A percentile compares a stretch with the other conserved stretches of the same genome.
Conservation (phyloP, 2,113 vertebrate genomes). For the Aplodontia rufa region DNA sequence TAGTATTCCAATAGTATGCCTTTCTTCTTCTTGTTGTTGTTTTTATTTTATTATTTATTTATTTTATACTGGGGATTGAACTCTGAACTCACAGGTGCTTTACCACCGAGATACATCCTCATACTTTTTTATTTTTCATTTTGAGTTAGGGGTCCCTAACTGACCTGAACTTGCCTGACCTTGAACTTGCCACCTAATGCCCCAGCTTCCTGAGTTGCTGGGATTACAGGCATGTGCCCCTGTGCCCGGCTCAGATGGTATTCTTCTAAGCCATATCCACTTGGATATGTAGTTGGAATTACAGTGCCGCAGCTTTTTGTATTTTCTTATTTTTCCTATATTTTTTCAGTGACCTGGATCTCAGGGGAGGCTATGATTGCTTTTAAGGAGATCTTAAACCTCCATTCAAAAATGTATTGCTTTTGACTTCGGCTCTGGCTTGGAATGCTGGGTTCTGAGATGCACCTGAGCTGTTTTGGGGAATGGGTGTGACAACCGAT, state of each 20-base stretch:
- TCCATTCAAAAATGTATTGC: constrained; percentile 24
- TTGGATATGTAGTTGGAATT: neutral
- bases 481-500: neutral
- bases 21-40: too few relatives aligned
- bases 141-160: too few relatives aligned
- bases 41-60: too few relatives aligned
- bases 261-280: neutral
- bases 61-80: too few relatives aligned
- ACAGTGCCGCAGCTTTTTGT: neutral
- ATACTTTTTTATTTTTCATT: too few relatives aligned
- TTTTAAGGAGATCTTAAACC: constrained; percentile 41
- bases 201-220: too few relatives aligned
- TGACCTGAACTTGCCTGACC: too few relatives aligned
- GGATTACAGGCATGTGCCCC: too few relatives aligned
- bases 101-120: too few relatives aligned
- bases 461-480: constrained; percentile 1
- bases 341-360: neutral
- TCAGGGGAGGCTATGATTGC: neutral
- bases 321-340: neutral
- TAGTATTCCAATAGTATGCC: neutral
- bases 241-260: neutral
- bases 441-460: neutral
- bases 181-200: too few relatives aligned
- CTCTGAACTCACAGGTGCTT: too few relatives aligned
- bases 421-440: constrained; percentile 46